Percentiles rank a stretch among this genome's conserved stretches.
These are phyloP conservation scores for Ormyrus labotus DNA, from an alignment of 2,888 invertebrate genomes.

Conservation along the genomic window DNA sequence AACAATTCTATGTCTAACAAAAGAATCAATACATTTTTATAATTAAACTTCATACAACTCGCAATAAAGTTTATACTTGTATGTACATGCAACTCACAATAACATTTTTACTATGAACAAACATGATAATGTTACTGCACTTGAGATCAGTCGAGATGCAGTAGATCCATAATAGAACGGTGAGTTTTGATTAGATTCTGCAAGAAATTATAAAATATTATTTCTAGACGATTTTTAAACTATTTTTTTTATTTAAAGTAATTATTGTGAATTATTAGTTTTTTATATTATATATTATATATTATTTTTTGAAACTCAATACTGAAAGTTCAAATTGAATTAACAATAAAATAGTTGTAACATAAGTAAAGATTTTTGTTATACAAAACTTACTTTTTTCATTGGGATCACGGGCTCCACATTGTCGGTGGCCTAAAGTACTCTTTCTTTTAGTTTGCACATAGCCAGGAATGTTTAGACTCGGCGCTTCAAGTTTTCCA, in stretches of 20 bases:
- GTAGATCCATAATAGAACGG: conserved; percentile 34
- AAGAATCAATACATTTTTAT: no score
- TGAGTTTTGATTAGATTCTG: conserved; percentile 31
- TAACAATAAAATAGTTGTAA: no score
- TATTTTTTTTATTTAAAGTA: not conserved
- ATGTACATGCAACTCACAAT: no score
- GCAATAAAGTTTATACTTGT: no score
- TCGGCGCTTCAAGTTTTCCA: conserved; percentile 85
- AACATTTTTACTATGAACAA: no score
- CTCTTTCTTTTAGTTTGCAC: conserved; percentile 83
- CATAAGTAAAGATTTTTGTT: not conserved
- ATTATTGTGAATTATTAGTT: conserved; percentile 1
- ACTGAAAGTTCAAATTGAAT: no score
- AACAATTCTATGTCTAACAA: no score
- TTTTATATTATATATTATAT: not conserved
- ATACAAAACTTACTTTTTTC: conserved; percentile 78
- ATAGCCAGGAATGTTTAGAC: conserved; percentile 87
- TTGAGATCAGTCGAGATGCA: conserved; percentile 2
- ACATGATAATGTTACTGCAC: not conserved
- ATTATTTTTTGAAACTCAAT: no score
- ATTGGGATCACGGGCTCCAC: conserved; percentile 86
- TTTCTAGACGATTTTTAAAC: not conserved
- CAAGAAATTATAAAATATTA: conserved; percentile 9
- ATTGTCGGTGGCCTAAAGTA: conserved; percentile 85
- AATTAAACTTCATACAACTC: no score